Percentiles rank a stretch among this genome's conserved stretches.
phyloP scores from a whole-genome alignment of 2,888 invertebrate genomes.

The Athrips mouffetella region DNA sequence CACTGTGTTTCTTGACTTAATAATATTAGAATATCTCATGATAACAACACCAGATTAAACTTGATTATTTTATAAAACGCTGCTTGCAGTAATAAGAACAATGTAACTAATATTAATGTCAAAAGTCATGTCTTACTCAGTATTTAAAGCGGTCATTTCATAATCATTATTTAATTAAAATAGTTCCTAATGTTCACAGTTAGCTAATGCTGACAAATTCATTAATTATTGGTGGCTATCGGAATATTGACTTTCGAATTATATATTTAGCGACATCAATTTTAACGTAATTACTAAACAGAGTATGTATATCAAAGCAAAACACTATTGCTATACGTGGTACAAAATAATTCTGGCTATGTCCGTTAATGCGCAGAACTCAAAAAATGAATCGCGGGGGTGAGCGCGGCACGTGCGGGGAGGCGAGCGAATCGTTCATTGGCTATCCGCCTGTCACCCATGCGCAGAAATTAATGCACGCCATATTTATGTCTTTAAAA shows the following conservation, averaged over 20 bases:
- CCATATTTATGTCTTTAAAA: no score
- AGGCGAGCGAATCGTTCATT: no score
- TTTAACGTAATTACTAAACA: no score
- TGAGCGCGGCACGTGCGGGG: no score
- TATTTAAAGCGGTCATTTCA: conserved; percentile 43
- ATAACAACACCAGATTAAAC: not conserved
- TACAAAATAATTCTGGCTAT: no score
- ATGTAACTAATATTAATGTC: conserved; percentile 34
- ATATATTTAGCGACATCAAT: no score
- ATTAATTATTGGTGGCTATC: not conserved
- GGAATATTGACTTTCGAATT: not conserved
- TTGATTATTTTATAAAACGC: not conserved
- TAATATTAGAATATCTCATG: not conserved
- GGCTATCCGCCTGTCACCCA: no score
- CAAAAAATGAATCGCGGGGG: no score
- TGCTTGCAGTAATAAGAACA: not conserved
- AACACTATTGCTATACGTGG: no score
- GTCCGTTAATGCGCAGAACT: no score
- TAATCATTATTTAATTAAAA: conserved; percentile 51
- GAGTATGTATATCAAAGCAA: no score
- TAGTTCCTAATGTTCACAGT: conserved; percentile 45
- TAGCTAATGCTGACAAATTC: conserved; percentile 45
- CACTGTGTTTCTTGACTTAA: not conserved
- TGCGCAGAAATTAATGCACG: no score
- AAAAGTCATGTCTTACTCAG: conserved; percentile 24